Conservation (phyloP, 2,888 invertebrate genomes). For the Coenonympha arcania region DNA sequence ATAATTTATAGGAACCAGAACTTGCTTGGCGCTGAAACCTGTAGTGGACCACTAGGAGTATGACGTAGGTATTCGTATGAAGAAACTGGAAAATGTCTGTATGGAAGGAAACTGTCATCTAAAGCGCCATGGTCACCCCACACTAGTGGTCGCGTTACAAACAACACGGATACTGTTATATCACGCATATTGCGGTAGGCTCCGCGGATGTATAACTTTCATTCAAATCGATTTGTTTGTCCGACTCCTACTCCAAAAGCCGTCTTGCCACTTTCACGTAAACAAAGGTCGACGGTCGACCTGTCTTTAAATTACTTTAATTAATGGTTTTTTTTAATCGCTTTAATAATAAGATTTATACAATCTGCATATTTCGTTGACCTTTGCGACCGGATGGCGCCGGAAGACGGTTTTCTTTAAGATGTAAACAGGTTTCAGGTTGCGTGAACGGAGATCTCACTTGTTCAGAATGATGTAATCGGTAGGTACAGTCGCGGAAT, state of each 20-base stretch:
- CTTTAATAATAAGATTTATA: not conserved
- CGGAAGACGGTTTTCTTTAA: not conserved
- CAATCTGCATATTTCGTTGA: not conserved
- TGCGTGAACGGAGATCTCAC: not conserved
- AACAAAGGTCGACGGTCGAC: slow-evolving; percentile 7
- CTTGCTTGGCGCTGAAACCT: too few species aligned
- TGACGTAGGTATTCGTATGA: too few species aligned
- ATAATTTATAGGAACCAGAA: too few species aligned
- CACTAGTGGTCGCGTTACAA: slow-evolving; percentile 12
- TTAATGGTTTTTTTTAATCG: not conserved
- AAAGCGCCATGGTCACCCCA: not conserved
- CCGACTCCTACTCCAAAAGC: slow-evolving; percentile 1
- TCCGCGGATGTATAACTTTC: slow-evolving; percentile 34
- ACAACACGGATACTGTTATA: slow-evolving; percentile 54
- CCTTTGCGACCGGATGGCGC: not conserved
- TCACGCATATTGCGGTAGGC: slow-evolving; percentile 42
- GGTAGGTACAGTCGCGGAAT: too few species aligned
- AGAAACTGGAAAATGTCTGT: too few species aligned
- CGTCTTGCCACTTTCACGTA: slow-evolving; percentile 13
- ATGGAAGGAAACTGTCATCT: not conserved
- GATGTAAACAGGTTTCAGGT: slow-evolving; percentile 3
- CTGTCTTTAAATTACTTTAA: not conserved
- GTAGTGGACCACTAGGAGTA: too few species aligned
- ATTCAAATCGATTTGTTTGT: slow-evolving; percentile 27
- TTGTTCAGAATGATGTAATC: not conserved